Conservation (phyloP, 2,113 vertebrate species). For the Eidolon helvum region DNA sequence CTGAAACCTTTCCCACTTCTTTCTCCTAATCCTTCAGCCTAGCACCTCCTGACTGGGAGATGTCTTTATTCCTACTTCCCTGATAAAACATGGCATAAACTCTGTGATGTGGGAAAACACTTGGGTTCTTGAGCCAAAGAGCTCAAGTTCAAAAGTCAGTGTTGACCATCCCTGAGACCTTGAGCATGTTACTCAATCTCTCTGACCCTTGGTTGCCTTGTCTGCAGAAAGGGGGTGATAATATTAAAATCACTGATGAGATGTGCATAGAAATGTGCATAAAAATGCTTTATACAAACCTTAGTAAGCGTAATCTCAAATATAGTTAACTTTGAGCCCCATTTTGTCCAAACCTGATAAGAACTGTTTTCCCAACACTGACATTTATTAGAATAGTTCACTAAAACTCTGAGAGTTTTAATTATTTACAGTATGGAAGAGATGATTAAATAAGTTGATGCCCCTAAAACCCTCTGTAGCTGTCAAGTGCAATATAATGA, state of each 20-base stretch:
- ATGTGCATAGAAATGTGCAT: not conserved
- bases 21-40: not conserved
- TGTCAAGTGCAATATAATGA: not conserved
- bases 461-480: not conserved
- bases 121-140: not conserved
- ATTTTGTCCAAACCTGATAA: not conserved
- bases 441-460: not conserved
- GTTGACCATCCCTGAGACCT: not conserved
- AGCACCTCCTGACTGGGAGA: not conserved
- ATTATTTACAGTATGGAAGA: not conserved
- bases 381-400: conserved; percentile 12
- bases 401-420: conserved; percentile 7
- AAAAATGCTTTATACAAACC: not conserved
- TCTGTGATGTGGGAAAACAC: not conserved
- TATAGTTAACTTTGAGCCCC: not conserved
- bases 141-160: not conserved
- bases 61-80: not conserved
- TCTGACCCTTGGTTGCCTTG: not conserved
- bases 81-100: not conserved
- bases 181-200: not conserved
- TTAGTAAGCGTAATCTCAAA: not conserved
- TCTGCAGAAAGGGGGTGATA: not conserved
- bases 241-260: not conserved
- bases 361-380: not conserved
- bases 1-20: not conserved